phyloP scores from a whole-genome alignment of 2,797 vertebrate species.

The Prionace glauca region DNA sequence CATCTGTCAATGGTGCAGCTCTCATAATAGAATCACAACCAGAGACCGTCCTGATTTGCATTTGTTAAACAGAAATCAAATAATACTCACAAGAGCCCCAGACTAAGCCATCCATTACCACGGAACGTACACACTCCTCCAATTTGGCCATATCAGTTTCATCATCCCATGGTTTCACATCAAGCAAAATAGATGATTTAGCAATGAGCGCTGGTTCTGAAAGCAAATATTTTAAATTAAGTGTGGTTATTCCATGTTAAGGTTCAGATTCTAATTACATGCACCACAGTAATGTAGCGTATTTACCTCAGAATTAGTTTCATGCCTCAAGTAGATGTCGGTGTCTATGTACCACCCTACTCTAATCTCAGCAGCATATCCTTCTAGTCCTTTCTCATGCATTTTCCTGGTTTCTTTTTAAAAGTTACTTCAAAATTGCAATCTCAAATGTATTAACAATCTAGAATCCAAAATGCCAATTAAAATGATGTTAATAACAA shows the following conservation, averaged over 20 bases:
- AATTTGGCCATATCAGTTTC: constrained; percentile 92
- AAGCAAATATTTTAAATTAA: not conserved
- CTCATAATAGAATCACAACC: not conserved
- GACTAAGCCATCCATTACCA: constrained; percentile 81
- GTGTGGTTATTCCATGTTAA: not conserved
- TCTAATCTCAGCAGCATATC: not conserved
- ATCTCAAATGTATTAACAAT: not conserved
- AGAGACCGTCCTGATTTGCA: not conserved
- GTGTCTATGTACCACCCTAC: not conserved
- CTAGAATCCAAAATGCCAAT: not conserved
- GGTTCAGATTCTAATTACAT: not conserved
- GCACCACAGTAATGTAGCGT: not conserved
- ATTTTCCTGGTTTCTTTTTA: not conserved
- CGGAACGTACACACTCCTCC: constrained; percentile 83
- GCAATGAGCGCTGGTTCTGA: constrained; percentile 82
- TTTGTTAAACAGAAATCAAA: not conserved
- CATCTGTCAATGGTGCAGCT: not conserved
- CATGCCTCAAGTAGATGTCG: not conserved
- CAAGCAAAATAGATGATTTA: constrained; percentile 83
- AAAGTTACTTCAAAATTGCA: not conserved
- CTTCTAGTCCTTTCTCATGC: not conserved
- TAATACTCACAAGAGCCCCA: constrained; percentile 89
- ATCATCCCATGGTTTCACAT: constrained; percentile 92
- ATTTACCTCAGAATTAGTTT: not conserved
- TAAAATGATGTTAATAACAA: not conserved